These are phyloP conservation scores for Temnothorax curvispinosus DNA, from an alignment of 1,140 invertebrate species.

Conservation along the genomic window DNA sequence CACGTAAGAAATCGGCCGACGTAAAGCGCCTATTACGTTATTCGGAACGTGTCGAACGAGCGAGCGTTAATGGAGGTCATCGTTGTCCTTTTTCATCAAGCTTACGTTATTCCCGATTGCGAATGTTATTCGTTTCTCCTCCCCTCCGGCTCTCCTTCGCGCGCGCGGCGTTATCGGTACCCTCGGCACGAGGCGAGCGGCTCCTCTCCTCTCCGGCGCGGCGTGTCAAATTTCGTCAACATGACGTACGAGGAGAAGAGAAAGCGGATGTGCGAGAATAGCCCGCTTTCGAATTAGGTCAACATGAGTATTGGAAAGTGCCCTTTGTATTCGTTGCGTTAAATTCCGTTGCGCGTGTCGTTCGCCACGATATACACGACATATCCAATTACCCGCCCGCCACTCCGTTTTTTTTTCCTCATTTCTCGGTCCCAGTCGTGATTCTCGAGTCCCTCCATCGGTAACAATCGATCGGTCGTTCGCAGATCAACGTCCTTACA, in stretches of 20 bases:
- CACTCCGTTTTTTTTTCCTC: not conserved
- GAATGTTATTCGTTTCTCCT: not conserved
- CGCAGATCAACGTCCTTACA: not conserved
- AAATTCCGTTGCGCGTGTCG: not conserved
- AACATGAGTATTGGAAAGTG: slow-evolving; percentile 25
- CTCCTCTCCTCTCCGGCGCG: not conserved
- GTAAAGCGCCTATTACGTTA: slow-evolving; percentile 63
- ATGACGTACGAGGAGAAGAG: slow-evolving; percentile 6
- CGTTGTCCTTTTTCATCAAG: slow-evolving; percentile 21
- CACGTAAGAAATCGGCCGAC: slow-evolving; percentile 70
- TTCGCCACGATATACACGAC: not conserved
- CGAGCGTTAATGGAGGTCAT: slow-evolving; percentile 49
- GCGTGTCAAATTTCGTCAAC: slow-evolving; percentile 15
- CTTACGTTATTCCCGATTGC: not conserved
- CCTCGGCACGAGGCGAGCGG: not conserved
- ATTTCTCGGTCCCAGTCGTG: not conserved
- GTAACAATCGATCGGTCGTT: not conserved
- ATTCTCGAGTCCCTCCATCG: not conserved
- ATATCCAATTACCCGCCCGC: not conserved
- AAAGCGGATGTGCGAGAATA: slow-evolving; percentile 26
- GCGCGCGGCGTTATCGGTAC: not conserved
- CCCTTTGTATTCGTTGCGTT: slow-evolving; percentile 3
- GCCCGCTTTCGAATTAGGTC: slow-evolving; percentile 38
- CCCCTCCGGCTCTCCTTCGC: not conserved
- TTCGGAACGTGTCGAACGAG: slow-evolving; percentile 45